phyloP scores from a whole-genome alignment of 1,140 invertebrate species.

The Anadara kagoshimensis region DNA sequence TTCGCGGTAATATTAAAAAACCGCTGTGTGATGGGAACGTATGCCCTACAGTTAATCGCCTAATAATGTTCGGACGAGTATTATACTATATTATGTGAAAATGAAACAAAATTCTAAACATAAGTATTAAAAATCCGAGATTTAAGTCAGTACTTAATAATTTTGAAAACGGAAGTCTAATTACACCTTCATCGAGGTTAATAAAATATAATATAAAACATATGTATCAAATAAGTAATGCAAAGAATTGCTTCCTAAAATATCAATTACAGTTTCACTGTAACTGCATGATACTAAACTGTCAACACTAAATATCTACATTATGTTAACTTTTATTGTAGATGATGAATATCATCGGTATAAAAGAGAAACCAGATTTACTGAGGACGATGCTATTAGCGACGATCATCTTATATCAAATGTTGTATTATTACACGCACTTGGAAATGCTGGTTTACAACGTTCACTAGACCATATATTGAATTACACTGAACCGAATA shows the following conservation, averaged over 20 bases:
- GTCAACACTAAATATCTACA: not conserved
- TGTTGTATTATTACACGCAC: conserved; percentile 25
- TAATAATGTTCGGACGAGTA: too few species aligned
- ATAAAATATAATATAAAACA: too few species aligned
- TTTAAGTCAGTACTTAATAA: too few species aligned
- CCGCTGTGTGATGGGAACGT: too few species aligned
- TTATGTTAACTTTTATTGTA: not conserved
- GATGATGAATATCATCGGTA: not conserved
- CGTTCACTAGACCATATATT: conserved; percentile 26
- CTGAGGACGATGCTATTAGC: not conserved
- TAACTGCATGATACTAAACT: not conserved
- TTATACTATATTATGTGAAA: too few species aligned
- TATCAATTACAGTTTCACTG: not conserved
- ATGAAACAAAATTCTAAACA: too few species aligned
- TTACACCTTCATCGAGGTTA: too few species aligned
- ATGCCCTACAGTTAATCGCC: too few species aligned
- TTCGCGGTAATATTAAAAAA: too few species aligned
- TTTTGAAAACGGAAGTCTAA: too few species aligned
- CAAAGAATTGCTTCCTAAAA: conserved; percentile 2
- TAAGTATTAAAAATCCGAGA: too few species aligned
- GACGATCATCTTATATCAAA: conserved; percentile 16
- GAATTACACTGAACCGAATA: conserved; percentile 23
- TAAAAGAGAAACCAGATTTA: not conserved
- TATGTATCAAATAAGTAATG: too few species aligned
- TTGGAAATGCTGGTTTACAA: conserved; percentile 34